Conservation (phyloP, 1,140 invertebrate genomes). For the Nasonia longicornis region DNA sequence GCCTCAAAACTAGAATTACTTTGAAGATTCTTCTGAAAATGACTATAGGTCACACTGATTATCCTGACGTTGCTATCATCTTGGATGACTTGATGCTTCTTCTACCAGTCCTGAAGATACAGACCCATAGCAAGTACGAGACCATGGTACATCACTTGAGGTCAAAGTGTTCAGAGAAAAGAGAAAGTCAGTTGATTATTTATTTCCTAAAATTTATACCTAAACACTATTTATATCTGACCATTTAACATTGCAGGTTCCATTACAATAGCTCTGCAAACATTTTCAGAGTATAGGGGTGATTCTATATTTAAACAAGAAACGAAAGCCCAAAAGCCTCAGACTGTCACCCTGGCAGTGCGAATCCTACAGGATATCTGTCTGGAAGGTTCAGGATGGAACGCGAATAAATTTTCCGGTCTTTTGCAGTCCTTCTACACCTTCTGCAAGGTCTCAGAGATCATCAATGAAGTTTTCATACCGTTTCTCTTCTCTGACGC, state of each 20-base stretch:
- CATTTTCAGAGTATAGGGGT: too few species aligned
- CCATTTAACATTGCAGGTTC: not conserved
- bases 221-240: not conserved
- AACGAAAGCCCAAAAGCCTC: not conserved
- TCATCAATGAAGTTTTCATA: constrained; percentile 57
- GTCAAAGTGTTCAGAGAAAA: not conserved
- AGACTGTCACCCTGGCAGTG: constrained; percentile 11
- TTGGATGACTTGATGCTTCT: constrained; percentile 54
- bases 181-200: not conserved
- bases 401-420: constrained; percentile 49
- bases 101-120: constrained; percentile 54
- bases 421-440: constrained; percentile 49
- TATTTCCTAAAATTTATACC: not conserved
- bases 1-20: constrained; percentile 55
- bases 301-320: not conserved
- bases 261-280: too few species aligned
- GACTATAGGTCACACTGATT: constrained; percentile 52
- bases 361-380: constrained; percentile 49
- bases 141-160: constrained; percentile 2
- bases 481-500: constrained; percentile 50
- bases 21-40: constrained; percentile 57
- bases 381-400: constrained; percentile 46
- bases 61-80: constrained; percentile 52
- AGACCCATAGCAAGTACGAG: constrained; percentile 41
- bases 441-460: constrained; percentile 49